phyloP scores from a whole-genome alignment of 2,113 vertebrate genomes.

The Setophaga kirtlandii region DNA sequence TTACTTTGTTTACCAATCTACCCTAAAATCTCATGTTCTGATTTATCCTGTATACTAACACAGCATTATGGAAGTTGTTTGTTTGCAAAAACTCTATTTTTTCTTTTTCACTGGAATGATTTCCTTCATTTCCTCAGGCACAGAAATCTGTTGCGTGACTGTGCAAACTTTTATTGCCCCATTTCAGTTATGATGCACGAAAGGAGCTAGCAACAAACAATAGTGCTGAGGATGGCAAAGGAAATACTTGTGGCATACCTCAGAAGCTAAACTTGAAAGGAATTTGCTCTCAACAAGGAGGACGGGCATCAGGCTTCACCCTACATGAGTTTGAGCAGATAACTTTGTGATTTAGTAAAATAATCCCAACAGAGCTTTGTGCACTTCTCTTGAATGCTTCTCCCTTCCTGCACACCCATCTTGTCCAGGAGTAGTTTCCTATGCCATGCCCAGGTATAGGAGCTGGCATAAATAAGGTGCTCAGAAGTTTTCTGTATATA shows the following conservation, averaged over 20 bases:
- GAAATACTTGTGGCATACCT: not conserved
- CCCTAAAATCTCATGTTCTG: rapidly evolving
- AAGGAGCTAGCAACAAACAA: not conserved
- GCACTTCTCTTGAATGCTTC: not conserved
- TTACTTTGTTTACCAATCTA: not conserved
- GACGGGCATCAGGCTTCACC: not conserved
- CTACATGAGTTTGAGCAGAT: rapidly evolving
- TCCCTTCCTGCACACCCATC: not conserved
- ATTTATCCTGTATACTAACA: not conserved
- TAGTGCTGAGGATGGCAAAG: not conserved
- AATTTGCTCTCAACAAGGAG: not conserved
- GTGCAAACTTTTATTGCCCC: not conserved
- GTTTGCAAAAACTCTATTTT: not conserved
- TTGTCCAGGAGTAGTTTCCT: not conserved
- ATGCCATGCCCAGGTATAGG: not conserved
- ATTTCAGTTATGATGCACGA: rapidly evolving
- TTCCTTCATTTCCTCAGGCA: not conserved
- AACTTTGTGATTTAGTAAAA: not conserved
- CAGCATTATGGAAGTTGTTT: not conserved
- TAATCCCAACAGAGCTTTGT: not conserved
- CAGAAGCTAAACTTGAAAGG: not conserved
- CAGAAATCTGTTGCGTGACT: rapidly evolving
- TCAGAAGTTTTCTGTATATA: too few relatives aligned
- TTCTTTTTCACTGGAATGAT: not conserved
- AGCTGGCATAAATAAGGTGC: not conserved